Evolutionary conservation across 2,797 vertebrate species (phyloP), one percentile per base, ranked within the genome.

Genomic region (Rhinella marina): DNA sequence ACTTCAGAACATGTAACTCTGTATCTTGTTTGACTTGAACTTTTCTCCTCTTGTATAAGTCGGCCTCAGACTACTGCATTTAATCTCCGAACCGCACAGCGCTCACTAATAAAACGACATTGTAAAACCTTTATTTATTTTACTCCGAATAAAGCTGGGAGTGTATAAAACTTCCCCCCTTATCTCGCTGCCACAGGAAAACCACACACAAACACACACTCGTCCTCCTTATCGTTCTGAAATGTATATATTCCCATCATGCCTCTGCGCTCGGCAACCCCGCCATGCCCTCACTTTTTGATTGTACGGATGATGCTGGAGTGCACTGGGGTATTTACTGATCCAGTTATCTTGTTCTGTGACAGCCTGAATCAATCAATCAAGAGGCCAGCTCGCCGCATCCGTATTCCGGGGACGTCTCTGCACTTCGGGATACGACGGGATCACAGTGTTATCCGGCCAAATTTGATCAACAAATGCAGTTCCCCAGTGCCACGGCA

Each of bases 401-500:
- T 95, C 94, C 93, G 94, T 96, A 96, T 96, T 96, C 96, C 94
- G 94, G 93, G 93, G 95, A 96, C 95, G 96, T 95, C 94, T 93
- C 92, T 87, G 90, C 93, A 95, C 95, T 96, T 95, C 94, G 94
- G 95, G 94, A 95, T 95, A 96, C 85, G 62, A 57, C 95, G 93
- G 96, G 95, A 95, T 95, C 94, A 96, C 95, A 93, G 95, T 95
- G 94, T 95, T 96, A 96, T 95, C 96, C 94, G 92, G 96, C 96
- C 96, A 98, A 97, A 99, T 98, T 97, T 97, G 97, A 98, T 98
- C 97, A 98, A 96, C 96, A 96, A 97, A 97, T 95, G 95, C 95
- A 95, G 96, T 95, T 96, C 96, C 97, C 95, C 94, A 94, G 96
- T 95, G 96, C 96, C 94, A 94, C 93, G 92, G 96, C 96, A 96